Percentiles rank a stretch among this genome's conserved stretches.
These are phyloP conservation scores for Machaerirhynchus nigripectus DNA, from an alignment of 2,113 vertebrate genomes.

Conservation along the genomic window DNA sequence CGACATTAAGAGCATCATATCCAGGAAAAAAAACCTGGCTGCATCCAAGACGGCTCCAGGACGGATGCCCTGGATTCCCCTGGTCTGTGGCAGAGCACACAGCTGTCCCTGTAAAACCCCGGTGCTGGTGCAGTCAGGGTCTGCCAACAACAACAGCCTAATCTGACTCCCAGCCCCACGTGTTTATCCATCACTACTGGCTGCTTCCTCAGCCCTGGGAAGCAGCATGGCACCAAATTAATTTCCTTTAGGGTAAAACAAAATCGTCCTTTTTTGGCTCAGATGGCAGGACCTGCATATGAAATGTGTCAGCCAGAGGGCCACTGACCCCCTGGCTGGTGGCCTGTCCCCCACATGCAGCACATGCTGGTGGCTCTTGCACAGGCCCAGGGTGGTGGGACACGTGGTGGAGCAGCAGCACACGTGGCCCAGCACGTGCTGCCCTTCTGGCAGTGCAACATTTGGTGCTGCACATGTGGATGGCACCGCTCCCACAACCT, in stretches of 20 bases:
- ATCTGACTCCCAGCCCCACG: not conserved
- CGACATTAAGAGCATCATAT: not conserved
- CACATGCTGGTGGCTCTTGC: not conserved
- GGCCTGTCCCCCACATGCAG: not conserved
- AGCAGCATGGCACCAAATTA: not conserved
- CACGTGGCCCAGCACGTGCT: rapidly evolving
- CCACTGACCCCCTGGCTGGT: not conserved
- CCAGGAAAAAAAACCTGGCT: not conserved
- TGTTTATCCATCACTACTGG: not conserved
- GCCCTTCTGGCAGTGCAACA: not conserved
- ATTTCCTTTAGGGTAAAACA: not conserved
- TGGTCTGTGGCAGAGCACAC: not conserved
- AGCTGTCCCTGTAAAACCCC: not conserved
- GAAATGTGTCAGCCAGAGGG: not conserved
- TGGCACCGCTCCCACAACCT: rapidly evolving
- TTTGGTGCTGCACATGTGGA: not conserved
- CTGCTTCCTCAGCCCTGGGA: not conserved
- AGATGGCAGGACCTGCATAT: not conserved
- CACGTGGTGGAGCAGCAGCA: not conserved
- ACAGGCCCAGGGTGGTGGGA: not conserved
- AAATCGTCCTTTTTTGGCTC: not conserved
- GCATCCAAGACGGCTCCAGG: not conserved
- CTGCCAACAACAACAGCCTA: not conserved
- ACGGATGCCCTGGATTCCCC: not conserved
- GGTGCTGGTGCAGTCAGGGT: not conserved